phyloP scores from a whole-genome alignment of 1,140 invertebrate genomes.

The Antheraea mylitta region DNA sequence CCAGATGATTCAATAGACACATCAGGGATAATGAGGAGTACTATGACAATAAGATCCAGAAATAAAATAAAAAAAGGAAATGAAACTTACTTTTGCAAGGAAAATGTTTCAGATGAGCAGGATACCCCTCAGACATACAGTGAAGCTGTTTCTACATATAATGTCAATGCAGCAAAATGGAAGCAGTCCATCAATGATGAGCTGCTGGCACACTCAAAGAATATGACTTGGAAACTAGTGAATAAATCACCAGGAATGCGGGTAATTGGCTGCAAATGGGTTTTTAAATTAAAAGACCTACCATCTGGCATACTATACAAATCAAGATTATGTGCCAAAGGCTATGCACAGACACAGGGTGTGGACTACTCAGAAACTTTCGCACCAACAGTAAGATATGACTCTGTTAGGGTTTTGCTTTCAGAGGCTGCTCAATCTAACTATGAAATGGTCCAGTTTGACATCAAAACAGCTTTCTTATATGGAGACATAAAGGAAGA shows the following conservation, averaged over 20 bases:
- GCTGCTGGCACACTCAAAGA: constrained; percentile 23
- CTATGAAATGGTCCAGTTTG: too few relatives aligned
- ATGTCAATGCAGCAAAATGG: too few relatives aligned
- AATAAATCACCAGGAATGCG: constrained; percentile 29
- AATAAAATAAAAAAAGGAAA: constrained; percentile 4
- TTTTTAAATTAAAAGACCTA: constrained; percentile 19
- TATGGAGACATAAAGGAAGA: too few relatives aligned
- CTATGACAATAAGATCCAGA: constrained; percentile 19
- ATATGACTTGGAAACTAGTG: constrained; percentile 39
- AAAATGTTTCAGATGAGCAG: constrained; percentile 16
- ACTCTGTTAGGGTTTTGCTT: too few relatives aligned
- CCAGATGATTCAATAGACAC: constrained; percentile 16
- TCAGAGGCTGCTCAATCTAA: constrained; percentile 20
- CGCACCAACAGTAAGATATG: too few relatives aligned
- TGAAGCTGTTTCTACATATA: too few relatives aligned
- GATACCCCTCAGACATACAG: constrained; percentile 7
- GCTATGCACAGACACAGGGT: too few relatives aligned
- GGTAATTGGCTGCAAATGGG: constrained; percentile 46
- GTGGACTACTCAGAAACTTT: too few relatives aligned
- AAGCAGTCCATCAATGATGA: constrained; percentile 25
- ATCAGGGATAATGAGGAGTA: constrained; percentile 2
- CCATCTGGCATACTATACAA: too few relatives aligned
- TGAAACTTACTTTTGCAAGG: constrained; percentile 13
- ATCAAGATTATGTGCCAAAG: too few relatives aligned
- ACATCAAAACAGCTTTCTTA: too few relatives aligned